phyloP scores from a whole-genome alignment of 2,113 vertebrate species.

The Coturnix japonica region DNA sequence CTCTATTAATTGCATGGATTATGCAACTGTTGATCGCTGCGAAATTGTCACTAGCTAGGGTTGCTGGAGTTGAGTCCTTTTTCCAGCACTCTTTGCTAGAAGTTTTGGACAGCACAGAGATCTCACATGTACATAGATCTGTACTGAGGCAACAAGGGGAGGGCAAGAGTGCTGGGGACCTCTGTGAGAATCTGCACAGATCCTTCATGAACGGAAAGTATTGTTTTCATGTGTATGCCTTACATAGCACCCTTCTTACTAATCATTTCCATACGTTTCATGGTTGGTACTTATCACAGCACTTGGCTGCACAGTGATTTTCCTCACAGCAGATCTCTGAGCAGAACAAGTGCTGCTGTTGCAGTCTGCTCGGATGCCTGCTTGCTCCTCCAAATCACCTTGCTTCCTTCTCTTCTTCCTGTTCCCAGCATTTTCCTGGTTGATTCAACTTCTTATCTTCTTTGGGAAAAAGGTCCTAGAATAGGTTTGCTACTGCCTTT shows the following conservation, averaged over 20 bases:
- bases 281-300: neutral
- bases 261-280: neutral
- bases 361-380: neutral
- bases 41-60: neutral
- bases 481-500: neutral
- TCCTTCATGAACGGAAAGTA: neutral
- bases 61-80: neutral
- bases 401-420: neutral
- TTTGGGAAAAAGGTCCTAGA: neutral
- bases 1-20: neutral
- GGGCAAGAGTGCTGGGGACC: neutral
- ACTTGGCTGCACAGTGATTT: neutral
- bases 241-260: neutral
- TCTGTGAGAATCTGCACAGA: neutral
- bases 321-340: neutral
- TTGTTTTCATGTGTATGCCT: neutral
- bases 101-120: neutral
- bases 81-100: neutral
- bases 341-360: neutral
- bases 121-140: neutral
- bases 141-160: neutral
- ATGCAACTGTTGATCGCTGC: neutral
- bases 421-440: neutral
- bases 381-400: neutral
- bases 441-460: neutral